Base-by-base conservation (phyloP, 2,888 invertebrate species). In the Philonicus albiceps region DNA sequence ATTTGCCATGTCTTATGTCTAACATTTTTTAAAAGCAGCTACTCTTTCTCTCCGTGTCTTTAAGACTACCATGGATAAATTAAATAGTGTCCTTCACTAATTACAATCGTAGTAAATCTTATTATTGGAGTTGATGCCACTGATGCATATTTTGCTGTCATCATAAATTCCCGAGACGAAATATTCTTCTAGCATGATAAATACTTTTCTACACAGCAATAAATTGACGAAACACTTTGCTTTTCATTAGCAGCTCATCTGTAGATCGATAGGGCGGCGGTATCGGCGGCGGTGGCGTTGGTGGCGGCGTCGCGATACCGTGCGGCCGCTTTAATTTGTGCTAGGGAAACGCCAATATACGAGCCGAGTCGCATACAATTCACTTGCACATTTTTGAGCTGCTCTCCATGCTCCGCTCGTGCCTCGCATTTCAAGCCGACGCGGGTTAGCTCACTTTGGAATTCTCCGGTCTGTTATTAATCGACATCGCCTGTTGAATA, bases 401-500 rank as follows among this genome's bases (percentile, higher is more conserved):
- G 64, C 64, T 64, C 64, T 64, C 64, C 64, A 27, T 78, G 43
- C 49, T 30, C 27, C 22, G 78, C n/a, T 49, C 78, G 78, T 78
- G 78, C 30, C 27, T n/a, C 30, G 78, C 78, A 78, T 78, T 78
- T 43, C 37, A 78, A 78, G 30, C 19, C 27, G 64, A 30, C 30
- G 53, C 22, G 40, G 22, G 40, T 78, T 78, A 27, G 30, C 78
- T 78, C 78, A 49, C 64, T 49, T 78, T 27, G 78, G 49, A 78
- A 78, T 78, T 49, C 30, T 43, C 30, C 49, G 49, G 78, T 49
- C 49, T 43, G 76, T 78, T 64, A 30, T 78, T 81, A 64, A 81
- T 81, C 34, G 34, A n/a, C n/a, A 81, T 81, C 81, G 55, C 34
- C 31, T 81, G 64, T 19, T 81, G 81, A 30, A 81, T 81, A 81